Base-by-base conservation (phyloP, 2,888 invertebrate species). In the Zygaena filipendulae region DNA sequence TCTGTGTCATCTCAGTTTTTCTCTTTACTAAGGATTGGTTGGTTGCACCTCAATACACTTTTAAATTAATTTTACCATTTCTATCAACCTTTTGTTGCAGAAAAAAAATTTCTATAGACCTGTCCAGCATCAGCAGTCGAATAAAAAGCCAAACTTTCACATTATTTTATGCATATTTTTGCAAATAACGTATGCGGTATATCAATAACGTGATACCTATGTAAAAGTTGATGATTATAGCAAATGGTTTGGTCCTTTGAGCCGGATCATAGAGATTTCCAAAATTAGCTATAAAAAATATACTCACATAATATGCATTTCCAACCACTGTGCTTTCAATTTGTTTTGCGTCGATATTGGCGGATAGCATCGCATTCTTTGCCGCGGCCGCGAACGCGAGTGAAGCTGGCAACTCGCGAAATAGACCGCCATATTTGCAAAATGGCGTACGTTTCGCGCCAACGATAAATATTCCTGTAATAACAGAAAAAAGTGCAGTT, bases 381-480 rank as follows among this genome's bases (percentile, higher is more conserved):
- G 72, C 74, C 19, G 75, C 67, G 0, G 58, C 59, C 1, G 75
- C 74, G 33, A 72, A 77, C 1, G 55, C 55, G n/a, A 61, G 49
- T 1, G 59, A 62, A 1, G 77, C 67, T 40, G 64, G 60, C 44
- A 64, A 45, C 40, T 72, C 70, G 24, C 61, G 52, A 6, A 75
- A 34, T 2, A 48, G 39, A 4, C 77, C 74, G 46, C 74, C 75
- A 56, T 63, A 64, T 32, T 46, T 47, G 35, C 74, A 71, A 55
- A 77, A 72, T 51, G 75, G 71, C 35, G 74, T 72, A 30, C 74
- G 49, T 53, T 74, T 75, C 29, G 74, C 75, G 40, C 68, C 69
- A 41, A 75, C 42, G 37, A 77, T 52, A 32, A 64, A 74, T 31
- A 75, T 47, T n/a, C 62, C 77, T 77, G 45, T n/a, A 34, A 39